phyloP scores from a whole-genome alignment of 2,113 vertebrate genomes.

The Mystacornis crossleyi region DNA sequence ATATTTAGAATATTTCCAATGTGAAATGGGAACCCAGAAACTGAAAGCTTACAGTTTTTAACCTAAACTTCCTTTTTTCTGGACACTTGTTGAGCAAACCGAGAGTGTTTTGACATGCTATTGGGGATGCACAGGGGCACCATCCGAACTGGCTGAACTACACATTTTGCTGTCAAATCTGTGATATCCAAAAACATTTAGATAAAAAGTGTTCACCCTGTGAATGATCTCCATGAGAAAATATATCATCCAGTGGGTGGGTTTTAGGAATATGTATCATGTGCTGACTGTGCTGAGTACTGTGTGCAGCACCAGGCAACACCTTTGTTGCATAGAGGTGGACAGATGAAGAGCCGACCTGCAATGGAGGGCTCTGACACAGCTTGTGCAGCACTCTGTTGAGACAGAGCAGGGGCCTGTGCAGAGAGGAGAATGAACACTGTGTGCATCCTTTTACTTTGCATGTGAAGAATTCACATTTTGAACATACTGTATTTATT shows the following conservation, averaged over 20 bases:
- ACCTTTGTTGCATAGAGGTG: neutral
- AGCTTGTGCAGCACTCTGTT: neutral
- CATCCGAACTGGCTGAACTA: neutral
- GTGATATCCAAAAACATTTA: neutral
- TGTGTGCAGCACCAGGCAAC: neutral
- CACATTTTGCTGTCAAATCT: neutral
- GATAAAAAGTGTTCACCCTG: neutral
- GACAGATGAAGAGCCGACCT: neutral
- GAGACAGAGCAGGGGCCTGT: neutral
- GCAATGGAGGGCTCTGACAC: neutral
- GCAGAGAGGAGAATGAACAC: neutral
- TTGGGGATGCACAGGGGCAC: neutral
- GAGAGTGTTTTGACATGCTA: neutral
- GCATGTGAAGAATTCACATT: neutral
- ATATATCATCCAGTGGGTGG: neutral
- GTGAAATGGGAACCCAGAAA: neutral
- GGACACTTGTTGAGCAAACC: neutral
- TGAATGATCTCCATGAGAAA: neutral
- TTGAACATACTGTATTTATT: neutral
- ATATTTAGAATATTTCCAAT: constrained; percentile 2
- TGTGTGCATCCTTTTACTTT: neutral
- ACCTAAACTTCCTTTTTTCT: neutral
- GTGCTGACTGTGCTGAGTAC: neutral
- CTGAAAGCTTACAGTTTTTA: neutral
- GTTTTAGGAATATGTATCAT: neutral